Conservation (phyloP, 2,888 invertebrate genomes). For the Andrena haemorrhoa region DNA sequence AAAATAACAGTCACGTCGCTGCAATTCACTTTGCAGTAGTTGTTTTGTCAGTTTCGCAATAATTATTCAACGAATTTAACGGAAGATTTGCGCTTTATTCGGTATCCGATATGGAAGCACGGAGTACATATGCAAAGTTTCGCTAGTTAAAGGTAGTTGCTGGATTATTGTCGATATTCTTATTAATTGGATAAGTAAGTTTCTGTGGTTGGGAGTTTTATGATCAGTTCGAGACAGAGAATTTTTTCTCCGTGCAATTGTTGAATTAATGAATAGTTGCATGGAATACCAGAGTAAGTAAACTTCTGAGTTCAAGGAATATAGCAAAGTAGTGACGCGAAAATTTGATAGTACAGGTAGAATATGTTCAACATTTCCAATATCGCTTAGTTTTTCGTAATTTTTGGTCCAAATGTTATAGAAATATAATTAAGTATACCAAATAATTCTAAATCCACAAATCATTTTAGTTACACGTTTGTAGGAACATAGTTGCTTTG, state of each 20-base stretch:
- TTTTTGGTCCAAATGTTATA: background rate
- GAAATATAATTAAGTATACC: background rate
- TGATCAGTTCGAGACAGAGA: too few relatives aligned
- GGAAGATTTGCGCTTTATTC: background rate
- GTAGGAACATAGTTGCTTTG: background rate
- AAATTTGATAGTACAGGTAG: background rate
- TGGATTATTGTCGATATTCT: too few relatives aligned
- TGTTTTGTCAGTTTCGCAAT: background rate
- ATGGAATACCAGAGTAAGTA: background rate
- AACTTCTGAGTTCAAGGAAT: background rate
- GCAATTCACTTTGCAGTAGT: background rate
- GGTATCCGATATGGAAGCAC: background rate
- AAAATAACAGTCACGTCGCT: background rate
- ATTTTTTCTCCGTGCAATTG: background rate
- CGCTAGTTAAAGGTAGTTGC: too few relatives aligned
- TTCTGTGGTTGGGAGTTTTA: too few relatives aligned
- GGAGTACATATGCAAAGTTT: background rate
- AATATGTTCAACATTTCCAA: background rate
- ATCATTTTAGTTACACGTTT: background rate
- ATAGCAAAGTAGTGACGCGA: background rate
- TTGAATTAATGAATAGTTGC: background rate
- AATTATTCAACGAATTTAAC: background rate
- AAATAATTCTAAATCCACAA: background rate
- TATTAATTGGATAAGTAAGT: too few relatives aligned
- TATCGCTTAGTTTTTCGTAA: background rate